Conservation (phyloP, 2,888 invertebrate genomes). For the Cotesia congregata region DNA sequence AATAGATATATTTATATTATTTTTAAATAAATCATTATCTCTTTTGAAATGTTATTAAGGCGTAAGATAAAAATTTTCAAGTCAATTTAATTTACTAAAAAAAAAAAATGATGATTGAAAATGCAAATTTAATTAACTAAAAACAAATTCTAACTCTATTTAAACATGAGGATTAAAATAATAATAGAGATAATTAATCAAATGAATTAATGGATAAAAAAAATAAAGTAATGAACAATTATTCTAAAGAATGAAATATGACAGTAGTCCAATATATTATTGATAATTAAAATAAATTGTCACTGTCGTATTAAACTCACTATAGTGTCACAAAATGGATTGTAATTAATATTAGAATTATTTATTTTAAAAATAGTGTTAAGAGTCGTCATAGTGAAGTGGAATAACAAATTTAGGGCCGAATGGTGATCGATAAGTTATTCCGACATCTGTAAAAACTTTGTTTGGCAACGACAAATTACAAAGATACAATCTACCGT, state of each 20-base stretch:
- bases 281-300: constrained; percentile 1
- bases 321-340: constrained; percentile 6
- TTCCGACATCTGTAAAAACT: constrained; percentile 82
- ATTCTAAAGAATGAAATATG: neutral
- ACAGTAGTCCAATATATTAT: neutral
- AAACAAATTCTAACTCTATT: neutral
- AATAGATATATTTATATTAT: too few species aligned
- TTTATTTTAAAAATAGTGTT: constrained; percentile 53
- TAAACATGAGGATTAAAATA: neutral
- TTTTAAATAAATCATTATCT: too few species aligned
- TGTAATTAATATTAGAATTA: neutral
- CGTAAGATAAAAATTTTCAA: too few species aligned
- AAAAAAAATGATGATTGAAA: neutral
- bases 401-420: constrained; percentile 87
- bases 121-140: neutral
- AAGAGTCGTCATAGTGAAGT: constrained; percentile 72
- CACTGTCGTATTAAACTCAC: constrained; percentile 4
- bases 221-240: neutral
- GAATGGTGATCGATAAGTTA: constrained; percentile 88
- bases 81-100: too few species aligned
- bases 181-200: neutral
- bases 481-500: constrained; percentile 86
- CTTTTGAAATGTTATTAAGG: too few species aligned
- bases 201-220: neutral
- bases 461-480: constrained; percentile 86